Conservation (phyloP, 2,113 vertebrate genomes). For the Sorex fumeus region DNA sequence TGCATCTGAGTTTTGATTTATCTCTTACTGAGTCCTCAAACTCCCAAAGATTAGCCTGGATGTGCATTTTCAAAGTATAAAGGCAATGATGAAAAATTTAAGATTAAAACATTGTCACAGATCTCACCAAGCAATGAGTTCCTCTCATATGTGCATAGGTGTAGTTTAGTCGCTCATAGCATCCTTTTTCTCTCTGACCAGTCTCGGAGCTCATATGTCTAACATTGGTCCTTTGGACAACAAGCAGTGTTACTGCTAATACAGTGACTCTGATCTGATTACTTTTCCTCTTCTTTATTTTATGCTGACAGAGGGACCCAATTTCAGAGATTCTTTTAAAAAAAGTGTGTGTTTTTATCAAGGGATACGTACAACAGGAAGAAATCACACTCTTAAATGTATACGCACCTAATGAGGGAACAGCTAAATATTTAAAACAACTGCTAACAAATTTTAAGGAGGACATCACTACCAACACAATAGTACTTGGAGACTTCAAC, state of each 20-base stretch:
- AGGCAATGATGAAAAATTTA: background rate
- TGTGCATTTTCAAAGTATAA: background rate
- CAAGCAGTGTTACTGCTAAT: too few relatives aligned
- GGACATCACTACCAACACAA: too few relatives aligned
- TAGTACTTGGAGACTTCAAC: too few relatives aligned
- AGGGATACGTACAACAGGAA: too few relatives aligned
- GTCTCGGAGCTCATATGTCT: background rate
- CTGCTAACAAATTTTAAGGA: too few relatives aligned
- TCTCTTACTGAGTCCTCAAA: background rate
- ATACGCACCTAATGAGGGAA: too few relatives aligned
- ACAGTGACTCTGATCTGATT: background rate
- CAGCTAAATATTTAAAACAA: too few relatives aligned
- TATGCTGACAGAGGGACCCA: background rate
- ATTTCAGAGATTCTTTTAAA: background rate
- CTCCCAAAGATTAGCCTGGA: background rate
- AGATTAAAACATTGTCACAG: background rate
- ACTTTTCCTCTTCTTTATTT: background rate
- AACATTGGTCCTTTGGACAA: background rate
- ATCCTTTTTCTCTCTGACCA: background rate
- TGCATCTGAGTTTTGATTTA: background rate
- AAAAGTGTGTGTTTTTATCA: too few relatives aligned
- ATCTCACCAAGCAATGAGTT: background rate
- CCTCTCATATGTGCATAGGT: background rate
- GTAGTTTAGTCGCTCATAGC: background rate
- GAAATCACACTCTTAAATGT: too few relatives aligned